Percentiles rank a stretch among this genome's conserved stretches.
Evolutionary conservation across 2,797 vertebrate genomes (phyloP).

Genomic region (Sebastiscus tertius): DNA sequence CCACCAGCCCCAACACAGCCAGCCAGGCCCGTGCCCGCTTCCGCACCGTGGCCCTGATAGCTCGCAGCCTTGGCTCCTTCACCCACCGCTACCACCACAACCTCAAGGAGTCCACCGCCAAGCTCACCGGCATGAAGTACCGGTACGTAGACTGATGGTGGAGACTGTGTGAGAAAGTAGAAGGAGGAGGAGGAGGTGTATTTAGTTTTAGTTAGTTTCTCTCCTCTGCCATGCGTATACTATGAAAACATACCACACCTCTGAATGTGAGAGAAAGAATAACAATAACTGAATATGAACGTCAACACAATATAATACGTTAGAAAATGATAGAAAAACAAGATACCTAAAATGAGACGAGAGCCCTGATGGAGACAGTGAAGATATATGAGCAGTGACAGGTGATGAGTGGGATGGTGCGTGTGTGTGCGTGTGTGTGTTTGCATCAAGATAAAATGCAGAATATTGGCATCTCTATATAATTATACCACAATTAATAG

Average conservation of each 20-base stretch:
- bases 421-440: slow-evolving; percentile 22
- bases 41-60: slow-evolving; percentile 96
- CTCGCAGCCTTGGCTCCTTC: slow-evolving; percentile 95
- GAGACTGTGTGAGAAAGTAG: slow-evolving; percentile 12
- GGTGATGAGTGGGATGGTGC: slow-evolving; percentile 63
- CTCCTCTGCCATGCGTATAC: background rate
- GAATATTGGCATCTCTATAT: slow-evolving; percentile 6
- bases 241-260: background rate
- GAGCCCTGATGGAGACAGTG: slow-evolving; percentile 10
- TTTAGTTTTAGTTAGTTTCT: background rate
- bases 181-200: background rate
- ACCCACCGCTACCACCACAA: slow-evolving; percentile 97
- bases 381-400: slow-evolving; percentile 45
- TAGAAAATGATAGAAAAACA: background rate
- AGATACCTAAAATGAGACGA: background rate
- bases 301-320: background rate
- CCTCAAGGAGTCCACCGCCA: slow-evolving; percentile 97
- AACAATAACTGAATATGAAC: slow-evolving; percentile 4
- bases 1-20: slow-evolving; percentile 88
- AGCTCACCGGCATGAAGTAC: slow-evolving; percentile 99
- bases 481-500: background rate
- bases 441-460: slow-evolving; percentile 11
- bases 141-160: slow-evolving; percentile 76
- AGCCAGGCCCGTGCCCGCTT: slow-evolving; percentile 91
- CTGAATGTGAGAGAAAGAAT: slow-evolving; percentile 1